A percentile compares a stretch with the other conserved stretches of the same genome.
Evolutionary conservation across 2,113 vertebrate species (phyloP).

Genomic region (Limnothrissa miodon): DNA sequence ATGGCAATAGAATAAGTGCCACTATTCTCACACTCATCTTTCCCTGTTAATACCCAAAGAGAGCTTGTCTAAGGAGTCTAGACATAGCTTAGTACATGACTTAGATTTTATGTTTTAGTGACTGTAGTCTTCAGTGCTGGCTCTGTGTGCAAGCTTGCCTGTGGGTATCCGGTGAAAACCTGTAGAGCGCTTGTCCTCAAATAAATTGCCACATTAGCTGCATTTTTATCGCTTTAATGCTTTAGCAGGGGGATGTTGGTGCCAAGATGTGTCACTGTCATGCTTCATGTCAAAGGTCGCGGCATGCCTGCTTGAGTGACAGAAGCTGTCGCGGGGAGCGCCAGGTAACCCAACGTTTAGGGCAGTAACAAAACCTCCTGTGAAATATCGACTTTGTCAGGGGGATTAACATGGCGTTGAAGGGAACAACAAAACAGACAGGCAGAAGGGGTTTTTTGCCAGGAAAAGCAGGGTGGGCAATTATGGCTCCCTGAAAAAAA

Average conservation of each 20-base stretch:
- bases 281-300: slow-evolving; percentile 3
- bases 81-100: neutral
- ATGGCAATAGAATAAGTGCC: neutral
- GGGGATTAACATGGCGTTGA: slow-evolving; percentile 44
- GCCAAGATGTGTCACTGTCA: neutral
- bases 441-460: neutral
- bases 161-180: neutral
- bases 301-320: neutral
- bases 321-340: neutral
- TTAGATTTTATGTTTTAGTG: no score
- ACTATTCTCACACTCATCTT: neutral
- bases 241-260: neutral
- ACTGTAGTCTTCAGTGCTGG: neutral
- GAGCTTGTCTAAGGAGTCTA: neutral
- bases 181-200: neutral
- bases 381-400: slow-evolving; percentile 36
- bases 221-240: neutral
- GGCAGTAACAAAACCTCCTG: slow-evolving; percentile 19
- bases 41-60: neutral
- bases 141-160: neutral
- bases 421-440: slow-evolving; percentile 42
- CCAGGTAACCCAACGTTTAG: slow-evolving; percentile 18
- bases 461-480: slow-evolving; percentile 37
- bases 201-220: neutral
- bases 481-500: slow-evolving; percentile 42